A percentile compares a stretch with the other conserved stretches of the same genome.
phyloP scores from a whole-genome alignment of 1,140 invertebrate species.

The Ostrea edulis region DNA sequence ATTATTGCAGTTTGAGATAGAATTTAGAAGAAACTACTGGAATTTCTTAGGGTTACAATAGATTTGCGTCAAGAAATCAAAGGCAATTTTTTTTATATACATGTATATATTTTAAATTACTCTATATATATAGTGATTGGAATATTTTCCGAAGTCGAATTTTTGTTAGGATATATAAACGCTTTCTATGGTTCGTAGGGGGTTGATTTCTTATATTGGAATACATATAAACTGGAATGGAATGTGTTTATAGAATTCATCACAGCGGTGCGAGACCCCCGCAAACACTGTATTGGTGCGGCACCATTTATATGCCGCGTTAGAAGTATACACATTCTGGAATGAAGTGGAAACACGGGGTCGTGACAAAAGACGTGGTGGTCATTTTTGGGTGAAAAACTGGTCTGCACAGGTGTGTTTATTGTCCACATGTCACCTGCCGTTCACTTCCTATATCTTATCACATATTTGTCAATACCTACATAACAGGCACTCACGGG shows the following conservation, averaged over 20 bases:
- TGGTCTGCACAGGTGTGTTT: conserved; percentile 26
- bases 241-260: conserved; percentile 32
- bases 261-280: conserved; percentile 30
- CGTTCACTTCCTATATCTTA: conserved; percentile 3
- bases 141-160: background rate
- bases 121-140: too few species aligned
- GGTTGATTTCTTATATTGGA: background rate
- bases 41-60: too few species aligned
- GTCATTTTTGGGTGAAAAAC: conserved; percentile 14
- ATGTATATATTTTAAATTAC: too few species aligned
- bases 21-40: too few species aligned
- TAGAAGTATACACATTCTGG: conserved; percentile 10
- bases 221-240: conserved; percentile 26
- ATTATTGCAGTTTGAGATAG: too few species aligned
- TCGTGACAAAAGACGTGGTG: conserved; percentile 15
- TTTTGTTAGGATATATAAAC: background rate
- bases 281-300: background rate
- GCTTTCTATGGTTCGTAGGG: background rate
- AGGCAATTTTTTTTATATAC: too few species aligned
- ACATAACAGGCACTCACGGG: background rate
- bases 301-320: conserved; percentile 5
- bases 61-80: too few species aligned
- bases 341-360: conserved; percentile 16
- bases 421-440: conserved; percentile 4
- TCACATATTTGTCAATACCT: conserved; percentile 20